phyloP scores from a whole-genome alignment of 2,797 vertebrate genomes.

The Melanotaenia maccullochi region DNA sequence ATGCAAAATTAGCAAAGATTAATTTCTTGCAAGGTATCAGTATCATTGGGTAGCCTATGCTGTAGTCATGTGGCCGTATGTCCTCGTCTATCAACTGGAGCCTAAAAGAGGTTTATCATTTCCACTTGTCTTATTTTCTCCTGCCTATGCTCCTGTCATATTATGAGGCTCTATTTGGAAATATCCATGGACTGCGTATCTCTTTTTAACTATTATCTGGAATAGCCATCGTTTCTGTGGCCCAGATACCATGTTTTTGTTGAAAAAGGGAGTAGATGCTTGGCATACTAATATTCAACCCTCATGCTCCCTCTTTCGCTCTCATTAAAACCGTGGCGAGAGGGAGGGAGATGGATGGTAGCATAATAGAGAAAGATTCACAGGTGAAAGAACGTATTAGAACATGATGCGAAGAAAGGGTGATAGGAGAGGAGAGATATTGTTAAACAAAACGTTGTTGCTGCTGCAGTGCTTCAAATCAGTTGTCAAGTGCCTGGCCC shows the following conservation, averaged over 20 bases:
- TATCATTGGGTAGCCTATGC: not conserved
- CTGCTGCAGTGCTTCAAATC: slow-evolving; percentile 44
- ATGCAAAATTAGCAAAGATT: not conserved
- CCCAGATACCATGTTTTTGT: slow-evolving; percentile 41
- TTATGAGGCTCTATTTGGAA: slow-evolving; percentile 11
- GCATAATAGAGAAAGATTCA: not conserved
- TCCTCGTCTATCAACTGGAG: not conserved
- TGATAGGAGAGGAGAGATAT: slow-evolving; percentile 24
- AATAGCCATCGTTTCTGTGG: slow-evolving; percentile 49
- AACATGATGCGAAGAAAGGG: slow-evolving; percentile 14
- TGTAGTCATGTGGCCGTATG: not conserved
- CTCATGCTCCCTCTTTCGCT: slow-evolving; percentile 20
- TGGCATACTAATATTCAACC: slow-evolving; percentile 52
- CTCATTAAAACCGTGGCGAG: slow-evolving; percentile 47
- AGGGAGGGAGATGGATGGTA: not conserved
- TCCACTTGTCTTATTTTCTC: not conserved
- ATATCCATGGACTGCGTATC: slow-evolving; percentile 20
- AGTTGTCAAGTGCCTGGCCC: slow-evolving; percentile 53
- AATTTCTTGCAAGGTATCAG: not conserved
- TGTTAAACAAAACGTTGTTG: slow-evolving; percentile 49
- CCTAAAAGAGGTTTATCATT: not conserved
- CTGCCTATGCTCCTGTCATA: slow-evolving; percentile 7
- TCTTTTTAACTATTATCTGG: slow-evolving; percentile 22
- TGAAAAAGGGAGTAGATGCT: slow-evolving; percentile 19
- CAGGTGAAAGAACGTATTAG: slow-evolving; percentile 27